Base-by-base conservation (phyloP, 2,797 vertebrate genomes). In the Myiotriccus ornatus region DNA sequence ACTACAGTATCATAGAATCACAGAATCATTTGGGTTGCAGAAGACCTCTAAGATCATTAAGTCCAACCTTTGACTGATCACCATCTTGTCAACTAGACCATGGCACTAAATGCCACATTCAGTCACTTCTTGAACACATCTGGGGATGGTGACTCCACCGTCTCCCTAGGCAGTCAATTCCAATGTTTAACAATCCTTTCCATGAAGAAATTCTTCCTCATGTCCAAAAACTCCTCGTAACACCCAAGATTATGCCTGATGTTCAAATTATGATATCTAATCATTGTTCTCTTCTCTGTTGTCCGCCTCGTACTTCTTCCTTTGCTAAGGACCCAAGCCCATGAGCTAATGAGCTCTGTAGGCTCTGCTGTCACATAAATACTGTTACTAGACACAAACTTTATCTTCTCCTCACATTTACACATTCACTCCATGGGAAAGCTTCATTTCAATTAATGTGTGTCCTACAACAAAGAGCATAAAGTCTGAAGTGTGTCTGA, bases 121-220 rank as follows among this genome's bases (percentile, higher is more conserved):
- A 35, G 27, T 9, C 0, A 0, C 39, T 53, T 60, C 64, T 11
- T 47, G 15, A 78, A 59, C 4, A 28, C 9, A 23, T 32, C 7
- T 27, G 23, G 50, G 39, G 23, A 35, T 28, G 34, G 15, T 46
- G 14, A 53, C 43, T 78, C 10, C 19, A 65, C 17, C 12, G 18
- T 7, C 19, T 78, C 4, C 32, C 25, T 14, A 20, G 30, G 19
- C 34, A 73, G 25, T 53, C 5, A 59, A 35, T 78, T 67, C 19
- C 39, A 53, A 7, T 32, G 13, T 71, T 53, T 60, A 78, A 78
- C 43, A 62, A 84, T 34, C 9, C 10, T 53, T 71, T 52, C 37
- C 19, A 41, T 15, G 10, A 65, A 49, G 63, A 53, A 35, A n/a
- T n/a, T 41, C 15, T 5, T 90, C 46, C 11, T 59, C 18, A 12